Evolutionary conservation across 2,888 invertebrate species (phyloP), one percentile per base, ranked within the genome.

Genomic region (Rhagophthalmus giganteus): DNA sequence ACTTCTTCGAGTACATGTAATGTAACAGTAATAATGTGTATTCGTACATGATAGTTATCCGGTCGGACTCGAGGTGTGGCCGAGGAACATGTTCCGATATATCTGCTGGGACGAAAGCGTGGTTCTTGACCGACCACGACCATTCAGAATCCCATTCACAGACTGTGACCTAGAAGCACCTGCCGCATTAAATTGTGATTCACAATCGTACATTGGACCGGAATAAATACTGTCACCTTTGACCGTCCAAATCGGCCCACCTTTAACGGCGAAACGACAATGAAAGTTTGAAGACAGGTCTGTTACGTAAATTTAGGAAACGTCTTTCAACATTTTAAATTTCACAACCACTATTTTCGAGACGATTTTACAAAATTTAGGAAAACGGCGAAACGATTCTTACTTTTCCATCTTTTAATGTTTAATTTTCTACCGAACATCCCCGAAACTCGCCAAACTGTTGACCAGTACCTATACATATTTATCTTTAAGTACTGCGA

Each of bases 141-240:
- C 40, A 52, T 52, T 52, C 33, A 52, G 34, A 46, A 52, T 41
- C 28, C 34, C 52, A 51, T 51, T 51, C 45, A 51, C 34, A 24
- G 9, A 16, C 33, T 39, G 15, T 52, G 51, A 52, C 51, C 51
- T 38, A 52, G 34, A 52, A 46, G 45, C 51, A 52, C 51, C 51
- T 52, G 51, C 30, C 14, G 24, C 15, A 16, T 16, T 15, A 24
- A 24, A 34, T 24, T 6, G 14, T 10, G 20, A n/a, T n/a, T 5
- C 16, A 30, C 38, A n/a, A n/a, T 38, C 40, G 34, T 42, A 32
- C 35, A 35, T 24, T 26, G 38, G 39, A 46, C 40, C 51, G 39
- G 45, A 15, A 52, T 31, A 24, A 52, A 52, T 34, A 13, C 40
- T 35, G 38, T 37, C 35, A 37, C 16, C 26, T 28, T 25, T 41